Evolutionary conservation across 1,140 invertebrate genomes (phyloP), one percentile per base, ranked within the genome.

Genomic region (Papilio helenus): DNA sequence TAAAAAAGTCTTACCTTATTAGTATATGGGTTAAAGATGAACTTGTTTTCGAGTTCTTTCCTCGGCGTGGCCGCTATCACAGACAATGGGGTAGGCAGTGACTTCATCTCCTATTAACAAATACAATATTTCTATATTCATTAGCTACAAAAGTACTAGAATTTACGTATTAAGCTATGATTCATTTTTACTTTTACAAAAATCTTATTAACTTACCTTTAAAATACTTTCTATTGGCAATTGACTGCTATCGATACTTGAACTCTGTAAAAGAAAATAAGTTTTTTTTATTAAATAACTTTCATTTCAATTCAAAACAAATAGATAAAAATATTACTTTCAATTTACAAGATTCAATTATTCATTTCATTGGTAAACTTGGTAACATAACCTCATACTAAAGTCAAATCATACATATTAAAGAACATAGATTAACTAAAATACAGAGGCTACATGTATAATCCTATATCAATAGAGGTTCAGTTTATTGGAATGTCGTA

Each of bases 41-140:
- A 97, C 86, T 96, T 96, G 80, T 95, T 95, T 76, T 96, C 96
- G 1, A 92, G 85, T 85, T 96, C 96, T 84, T 96, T 96, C 68
- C 95, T 92, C 29, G 96, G 95, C 73, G 96, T 97, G 42, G 96
- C 95, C 26, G 96, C 96, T 79, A 96, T 96, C 20, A 95, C 96
- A 68, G 96, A 95, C 83, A 96, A 85, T 29, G 96, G 96, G 20
- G 95, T 95, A 39, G 96, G 95, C 83, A 95, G 92, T 18, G 94
- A 95, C 83, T 93, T 94, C 96, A 97, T 96, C 88, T 96, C 96
- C 96, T 97, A 89, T 76, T 4, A 51, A 49, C 3, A 51, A 55
- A 20, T 1, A 55, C 4, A n/a, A n/a, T 7, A n/a, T 55, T 20
- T 9, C n/a, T 55, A 49, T 49, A 18, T 49, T n/a, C 7, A 20